Evolutionary conservation across 2,113 vertebrate genomes (phyloP), one percentile per base, ranked within the genome.

Genomic region (Hemiprocne comata): DNA sequence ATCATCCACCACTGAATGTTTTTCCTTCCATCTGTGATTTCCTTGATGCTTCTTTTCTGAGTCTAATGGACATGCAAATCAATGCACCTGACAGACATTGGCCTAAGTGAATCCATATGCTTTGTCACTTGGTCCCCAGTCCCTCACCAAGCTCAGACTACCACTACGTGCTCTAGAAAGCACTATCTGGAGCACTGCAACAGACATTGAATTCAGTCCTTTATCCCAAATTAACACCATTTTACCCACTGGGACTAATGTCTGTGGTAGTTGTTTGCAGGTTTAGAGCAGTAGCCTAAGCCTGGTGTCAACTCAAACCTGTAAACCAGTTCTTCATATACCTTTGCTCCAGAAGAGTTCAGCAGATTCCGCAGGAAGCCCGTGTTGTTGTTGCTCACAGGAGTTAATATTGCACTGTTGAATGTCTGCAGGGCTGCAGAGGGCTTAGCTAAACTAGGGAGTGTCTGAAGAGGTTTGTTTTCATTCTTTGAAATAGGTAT

Each of bases 331-430:
- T 10, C 73, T 53, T 62, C 10, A 36, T 46, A 28, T 97, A 98
- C 98, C 98, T 98, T 98, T 84, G 89, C 97, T 82, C 96, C 91
- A 54, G 98, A 97, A 57, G 98, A 98, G 94, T 98, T 98, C 66
- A 98, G 54, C 13, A 98, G 98, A 91, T 98, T 98, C 55, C 98
- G 85, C 85, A 98, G 67, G 83, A 98, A 98, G 17, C 98, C 98
- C 0, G 98, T 97, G 90, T 94, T 98, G 12, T 98, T 98, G 97
- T 98, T 98, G 97, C 98, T 98, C 76, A 98, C 98, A 10, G 98
- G 98, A 17, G 97, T 97, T 51, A 98, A 62, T 89, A 98, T 98
- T 64, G 98, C 97, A 93, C 97, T 98, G 93, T 98, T 98, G 84
- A 98, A 98, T 3, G 98, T 98, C 74, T 98, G 98, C 53, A 98